phyloP scores from a whole-genome alignment of 2,797 vertebrate genomes.

The Crax fasciolata region DNA sequence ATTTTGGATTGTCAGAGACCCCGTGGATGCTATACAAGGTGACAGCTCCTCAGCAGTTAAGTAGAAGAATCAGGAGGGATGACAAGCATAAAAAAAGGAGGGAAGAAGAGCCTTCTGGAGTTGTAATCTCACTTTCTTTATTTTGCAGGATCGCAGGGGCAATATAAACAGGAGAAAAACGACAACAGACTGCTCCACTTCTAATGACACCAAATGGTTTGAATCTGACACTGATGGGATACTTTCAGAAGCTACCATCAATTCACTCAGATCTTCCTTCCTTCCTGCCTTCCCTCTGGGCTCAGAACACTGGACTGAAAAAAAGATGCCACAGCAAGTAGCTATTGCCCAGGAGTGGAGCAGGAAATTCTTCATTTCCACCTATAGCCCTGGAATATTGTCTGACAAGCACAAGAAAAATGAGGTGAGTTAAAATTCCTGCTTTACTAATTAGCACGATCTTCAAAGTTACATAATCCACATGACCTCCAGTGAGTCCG shows the following conservation, averaged over 20 bases:
- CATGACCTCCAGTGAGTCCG: neutral
- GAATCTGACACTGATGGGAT: conserved; percentile 20
- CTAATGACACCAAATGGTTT: neutral
- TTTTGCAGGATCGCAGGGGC: conserved; percentile 1
- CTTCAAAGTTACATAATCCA: neutral
- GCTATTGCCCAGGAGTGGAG: neutral
- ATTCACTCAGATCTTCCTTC: conserved; percentile 4
- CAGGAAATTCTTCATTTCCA: neutral
- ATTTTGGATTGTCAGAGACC: conserved; percentile 36
- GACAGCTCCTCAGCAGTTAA: conserved; percentile 29
- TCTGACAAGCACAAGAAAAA: neutral
- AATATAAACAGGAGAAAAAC: conserved; percentile 46
- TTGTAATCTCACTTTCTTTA: conserved; percentile 35
- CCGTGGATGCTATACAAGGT: neutral
- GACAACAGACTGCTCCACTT: neutral
- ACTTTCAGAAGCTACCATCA: conserved; percentile 6
- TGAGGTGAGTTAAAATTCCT: neutral
- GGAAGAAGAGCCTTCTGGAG: conserved; percentile 28
- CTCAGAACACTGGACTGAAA: neutral
- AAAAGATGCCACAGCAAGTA: neutral
- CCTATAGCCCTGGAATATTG: neutral
- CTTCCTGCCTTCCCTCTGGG: neutral
- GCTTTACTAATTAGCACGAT: neutral
- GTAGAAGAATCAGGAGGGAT: conserved; percentile 15
- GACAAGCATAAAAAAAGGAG: conserved; percentile 15